Percentiles rank a stretch among this genome's conserved stretches.
Evolutionary conservation across 2,113 vertebrate species (phyloP).

Genomic region (Gavia stellata): DNA sequence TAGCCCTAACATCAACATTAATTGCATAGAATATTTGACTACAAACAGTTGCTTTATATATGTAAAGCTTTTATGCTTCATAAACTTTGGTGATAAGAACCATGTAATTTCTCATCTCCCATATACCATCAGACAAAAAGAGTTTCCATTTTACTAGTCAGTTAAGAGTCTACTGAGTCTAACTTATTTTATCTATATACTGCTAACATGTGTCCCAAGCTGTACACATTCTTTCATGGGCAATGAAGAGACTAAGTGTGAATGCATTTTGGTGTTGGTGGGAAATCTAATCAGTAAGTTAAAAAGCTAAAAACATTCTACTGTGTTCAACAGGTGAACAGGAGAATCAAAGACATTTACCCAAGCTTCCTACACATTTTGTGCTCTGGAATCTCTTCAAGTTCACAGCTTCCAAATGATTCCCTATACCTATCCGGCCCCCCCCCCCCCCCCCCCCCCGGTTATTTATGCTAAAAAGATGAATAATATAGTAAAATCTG

Average conservation of each 20-base stretch:
- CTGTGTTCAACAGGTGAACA: not conserved
- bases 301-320: not conserved
- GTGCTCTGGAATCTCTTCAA: not conserved
- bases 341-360: not conserved
- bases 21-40: not conserved
- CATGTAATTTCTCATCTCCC: not conserved
- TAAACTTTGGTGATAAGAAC: not conserved
- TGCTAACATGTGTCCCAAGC: not conserved
- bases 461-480: not conserved
- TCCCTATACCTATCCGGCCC: not conserved
- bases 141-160: not conserved
- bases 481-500: not conserved
- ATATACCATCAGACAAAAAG: not conserved
- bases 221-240: not conserved
- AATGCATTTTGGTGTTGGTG: not conserved
- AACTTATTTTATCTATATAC: not conserved
- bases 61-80: not conserved
- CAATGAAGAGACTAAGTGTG: not conserved
- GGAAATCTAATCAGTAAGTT: not conserved
- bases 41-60: not conserved
- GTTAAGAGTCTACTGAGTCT: not conserved
- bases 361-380: not conserved
- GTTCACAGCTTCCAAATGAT: not conserved
- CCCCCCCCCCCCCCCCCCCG: too few relatives aligned
- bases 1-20: not conserved